Evolutionary conservation across 2,113 vertebrate genomes (phyloP).

Genomic region (Geothlypis trichas): DNA sequence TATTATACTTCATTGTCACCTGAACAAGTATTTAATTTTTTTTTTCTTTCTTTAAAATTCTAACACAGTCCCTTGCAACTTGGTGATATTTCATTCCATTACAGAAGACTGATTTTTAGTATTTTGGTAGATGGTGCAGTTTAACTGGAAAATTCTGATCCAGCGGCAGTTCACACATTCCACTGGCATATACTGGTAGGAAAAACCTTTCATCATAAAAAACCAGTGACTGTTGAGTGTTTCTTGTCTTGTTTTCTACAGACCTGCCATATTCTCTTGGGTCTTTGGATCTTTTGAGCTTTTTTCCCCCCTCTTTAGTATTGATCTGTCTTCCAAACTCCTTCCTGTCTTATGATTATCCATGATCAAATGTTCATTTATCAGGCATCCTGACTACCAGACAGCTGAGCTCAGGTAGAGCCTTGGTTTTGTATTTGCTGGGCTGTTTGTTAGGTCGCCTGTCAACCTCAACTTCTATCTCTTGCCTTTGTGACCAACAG

Average conservation of each 20-base stretch:
- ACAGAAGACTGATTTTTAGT: background rate
- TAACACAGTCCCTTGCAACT: background rate
- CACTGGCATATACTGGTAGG: background rate
- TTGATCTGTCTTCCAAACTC: background rate
- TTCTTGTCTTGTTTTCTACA: background rate
- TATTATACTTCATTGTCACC: background rate
- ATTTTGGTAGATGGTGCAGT: background rate
- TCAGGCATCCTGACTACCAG: background rate
- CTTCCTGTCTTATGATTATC: background rate
- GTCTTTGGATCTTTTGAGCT: background rate
- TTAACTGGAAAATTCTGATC: background rate
- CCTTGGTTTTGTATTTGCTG: background rate
- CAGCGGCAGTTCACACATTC: background rate
- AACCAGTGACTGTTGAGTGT: background rate
- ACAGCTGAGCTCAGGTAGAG: background rate
- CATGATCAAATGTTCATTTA: background rate
- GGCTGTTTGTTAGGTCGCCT: background rate
- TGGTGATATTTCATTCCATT: fast-evolving
- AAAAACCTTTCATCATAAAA: background rate
- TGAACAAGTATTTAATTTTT: background rate
- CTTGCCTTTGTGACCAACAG: background rate
- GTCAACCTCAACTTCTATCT: background rate
- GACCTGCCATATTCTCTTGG: background rate
- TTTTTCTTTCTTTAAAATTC: background rate
- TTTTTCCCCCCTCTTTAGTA: background rate